Conservation (phyloP, 2,113 vertebrate species). For the Mystacornis crossleyi region DNA sequence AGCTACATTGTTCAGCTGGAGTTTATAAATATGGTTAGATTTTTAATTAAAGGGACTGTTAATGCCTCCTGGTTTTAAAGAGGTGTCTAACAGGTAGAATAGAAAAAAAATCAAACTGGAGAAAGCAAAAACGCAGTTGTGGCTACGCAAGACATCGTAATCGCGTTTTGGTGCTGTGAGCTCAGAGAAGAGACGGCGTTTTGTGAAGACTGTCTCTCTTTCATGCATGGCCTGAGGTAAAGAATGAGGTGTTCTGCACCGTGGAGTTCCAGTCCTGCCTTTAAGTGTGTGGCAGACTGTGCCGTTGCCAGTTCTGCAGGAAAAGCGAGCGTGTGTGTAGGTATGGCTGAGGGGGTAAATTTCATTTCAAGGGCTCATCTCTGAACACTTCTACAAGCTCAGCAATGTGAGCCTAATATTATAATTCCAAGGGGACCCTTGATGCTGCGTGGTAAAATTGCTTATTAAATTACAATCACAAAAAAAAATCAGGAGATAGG, state of each 20-base stretch:
- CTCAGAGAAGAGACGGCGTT: not conserved
- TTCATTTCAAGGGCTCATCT: constrained; percentile 41
- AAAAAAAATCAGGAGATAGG: constrained; percentile 34
- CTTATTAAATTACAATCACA: constrained; percentile 61
- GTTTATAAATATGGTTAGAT: not conserved
- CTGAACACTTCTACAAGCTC: constrained; percentile 5
- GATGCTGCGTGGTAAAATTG: constrained; percentile 10
- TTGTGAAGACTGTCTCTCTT: not conserved
- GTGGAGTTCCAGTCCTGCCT: not conserved
- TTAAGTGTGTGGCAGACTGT: not conserved
- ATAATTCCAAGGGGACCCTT: constrained; percentile 12
- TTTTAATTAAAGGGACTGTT: not conserved
- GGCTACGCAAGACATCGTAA: not conserved
- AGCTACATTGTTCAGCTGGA: not conserved
- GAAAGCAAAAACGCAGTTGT: not conserved
- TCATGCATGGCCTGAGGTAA: not conserved
- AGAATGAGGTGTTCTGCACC: constrained; percentile 10
- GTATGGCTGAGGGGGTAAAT: not conserved
- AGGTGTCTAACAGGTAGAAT: not conserved
- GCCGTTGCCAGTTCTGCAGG: not conserved
- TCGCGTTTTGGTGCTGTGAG: not conserved
- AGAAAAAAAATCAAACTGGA: not conserved
- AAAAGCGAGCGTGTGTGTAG: accelerated
- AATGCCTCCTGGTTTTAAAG: not conserved
- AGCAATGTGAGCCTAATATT: constrained; percentile 33